Percentiles rank a stretch among this genome's conserved stretches.
phyloP scores from a whole-genome alignment of 2,797 vertebrate species.

The Clarias laeviceps region DNA sequence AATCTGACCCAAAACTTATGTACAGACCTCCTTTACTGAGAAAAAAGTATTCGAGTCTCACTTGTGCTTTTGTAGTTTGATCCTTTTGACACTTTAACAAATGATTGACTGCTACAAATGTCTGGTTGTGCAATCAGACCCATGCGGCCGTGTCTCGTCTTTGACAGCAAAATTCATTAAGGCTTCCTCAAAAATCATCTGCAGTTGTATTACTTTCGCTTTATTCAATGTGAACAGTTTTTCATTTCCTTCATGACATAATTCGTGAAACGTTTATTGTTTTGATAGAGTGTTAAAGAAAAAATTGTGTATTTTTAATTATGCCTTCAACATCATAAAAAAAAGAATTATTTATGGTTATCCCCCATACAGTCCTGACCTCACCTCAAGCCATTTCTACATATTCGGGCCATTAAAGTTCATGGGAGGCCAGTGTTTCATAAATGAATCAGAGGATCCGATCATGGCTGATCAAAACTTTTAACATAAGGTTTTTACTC shows the following conservation, averaged over 20 bases:
- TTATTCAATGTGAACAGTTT: not conserved
- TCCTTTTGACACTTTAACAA: not conserved
- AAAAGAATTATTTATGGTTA: not conserved
- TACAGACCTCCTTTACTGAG: not conserved
- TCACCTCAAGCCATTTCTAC: too few species aligned
- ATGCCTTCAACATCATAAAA: not conserved
- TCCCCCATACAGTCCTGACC: too few species aligned
- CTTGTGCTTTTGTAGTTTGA: not conserved
- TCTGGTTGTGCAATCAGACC: not conserved
- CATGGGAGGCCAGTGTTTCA: too few species aligned
- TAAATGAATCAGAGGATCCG: too few species aligned
- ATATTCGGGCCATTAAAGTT: too few species aligned
- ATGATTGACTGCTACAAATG: not conserved
- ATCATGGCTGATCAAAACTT: too few species aligned
- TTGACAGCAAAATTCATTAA: not conserved
- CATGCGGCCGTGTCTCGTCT: too few species aligned
- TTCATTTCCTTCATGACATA: not conserved
- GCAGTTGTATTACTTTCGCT: not conserved
- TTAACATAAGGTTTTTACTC: too few species aligned
- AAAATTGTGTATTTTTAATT: not conserved
- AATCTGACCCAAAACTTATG: not conserved
- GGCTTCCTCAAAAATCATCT: not conserved
- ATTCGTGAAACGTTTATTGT: not conserved
- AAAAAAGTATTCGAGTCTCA: not conserved
- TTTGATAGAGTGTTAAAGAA: not conserved